Percentiles rank a stretch among this genome's conserved stretches.
phyloP scores from a whole-genome alignment of 2,797 vertebrate genomes.

The Lindbergichthys nudifrons region DNA sequence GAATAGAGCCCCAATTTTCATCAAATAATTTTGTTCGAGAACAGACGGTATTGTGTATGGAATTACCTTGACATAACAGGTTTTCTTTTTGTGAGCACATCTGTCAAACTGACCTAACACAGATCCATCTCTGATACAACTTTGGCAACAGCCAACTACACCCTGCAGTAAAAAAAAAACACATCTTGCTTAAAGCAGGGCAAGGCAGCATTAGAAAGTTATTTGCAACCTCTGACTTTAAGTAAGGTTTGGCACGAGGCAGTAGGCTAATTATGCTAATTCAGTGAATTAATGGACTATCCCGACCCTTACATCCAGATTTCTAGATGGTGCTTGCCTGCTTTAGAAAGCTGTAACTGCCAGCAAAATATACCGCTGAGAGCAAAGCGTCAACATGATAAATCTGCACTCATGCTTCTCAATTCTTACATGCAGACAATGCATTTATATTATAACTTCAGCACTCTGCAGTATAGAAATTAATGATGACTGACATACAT shows the following conservation, averaged over 20 bases:
- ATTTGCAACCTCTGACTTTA: constrained; percentile 46
- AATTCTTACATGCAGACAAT: constrained; percentile 46
- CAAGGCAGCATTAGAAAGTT: constrained; percentile 40
- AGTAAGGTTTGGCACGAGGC: constrained; percentile 54
- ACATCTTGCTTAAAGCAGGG: constrained; percentile 36
- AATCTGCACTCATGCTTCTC: constrained; percentile 42
- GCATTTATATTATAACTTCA: constrained; percentile 42
- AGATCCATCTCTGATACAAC: constrained; percentile 28
- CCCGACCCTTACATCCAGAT: constrained; percentile 34
- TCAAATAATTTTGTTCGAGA: constrained; percentile 38
- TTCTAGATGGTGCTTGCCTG: constrained; percentile 47
- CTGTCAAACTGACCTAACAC: constrained; percentile 42
- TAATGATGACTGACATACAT: constrained; percentile 39
- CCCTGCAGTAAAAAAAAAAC: constrained; percentile 3
- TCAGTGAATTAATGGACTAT: constrained; percentile 64
- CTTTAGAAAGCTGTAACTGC: constrained; percentile 51
- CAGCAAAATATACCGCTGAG: constrained; percentile 50
- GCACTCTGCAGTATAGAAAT: constrained; percentile 26
- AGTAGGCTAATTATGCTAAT: constrained; percentile 68
- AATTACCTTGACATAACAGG: constrained; percentile 48
- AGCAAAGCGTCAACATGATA: constrained; percentile 51
- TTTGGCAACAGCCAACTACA: constrained; percentile 10
- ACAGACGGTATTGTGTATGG: constrained; percentile 47
- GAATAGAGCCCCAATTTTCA: constrained; percentile 30
- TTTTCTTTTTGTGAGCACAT: constrained; percentile 45